Percentiles rank a stretch among this genome's conserved stretches.
phyloP scores from a whole-genome alignment of 2,797 vertebrate genomes.

The Hoplostethus atlanticus region DNA sequence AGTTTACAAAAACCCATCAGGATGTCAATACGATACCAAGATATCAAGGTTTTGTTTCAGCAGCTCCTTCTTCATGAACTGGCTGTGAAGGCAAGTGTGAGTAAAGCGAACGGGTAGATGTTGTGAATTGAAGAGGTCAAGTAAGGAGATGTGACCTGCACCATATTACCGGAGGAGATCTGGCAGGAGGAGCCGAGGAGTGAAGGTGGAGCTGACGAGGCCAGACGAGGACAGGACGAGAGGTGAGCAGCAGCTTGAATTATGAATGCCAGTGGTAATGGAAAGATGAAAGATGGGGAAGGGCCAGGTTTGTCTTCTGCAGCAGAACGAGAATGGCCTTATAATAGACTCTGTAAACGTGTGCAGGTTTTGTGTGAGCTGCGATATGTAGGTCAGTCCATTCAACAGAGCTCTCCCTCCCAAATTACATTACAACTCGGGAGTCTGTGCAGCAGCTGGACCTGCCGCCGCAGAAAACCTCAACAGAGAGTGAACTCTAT shows the following conservation, averaged over 20 bases:
- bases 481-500: not conserved
- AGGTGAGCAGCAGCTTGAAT: constrained; percentile 52
- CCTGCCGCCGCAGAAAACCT: constrained; percentile 20
- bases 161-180: too few species aligned
- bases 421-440: constrained; percentile 21
- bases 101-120: constrained; percentile 3
- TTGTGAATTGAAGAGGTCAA: constrained; percentile 2
- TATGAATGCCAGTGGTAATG: constrained; percentile 54
- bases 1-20: too few species aligned
- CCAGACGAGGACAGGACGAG: constrained; percentile 18
- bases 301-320: constrained; percentile 23
- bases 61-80: not conserved
- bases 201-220: not conserved
- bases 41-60: constrained; percentile 1
- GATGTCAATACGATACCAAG: not conserved
- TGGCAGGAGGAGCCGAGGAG: not conserved
- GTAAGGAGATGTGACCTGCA: not conserved
- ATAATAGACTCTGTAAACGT: not conserved
- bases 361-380: constrained; percentile 19
- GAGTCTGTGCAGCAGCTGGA: constrained; percentile 13
- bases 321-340: constrained; percentile 3
- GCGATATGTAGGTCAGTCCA: constrained; percentile 20
- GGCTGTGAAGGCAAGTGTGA: constrained; percentile 6
- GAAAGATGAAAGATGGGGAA: constrained; percentile 49
- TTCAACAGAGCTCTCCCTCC: constrained; percentile 15